A percentile compares a stretch with the other conserved stretches of the same genome.
Evolutionary conservation across 2,888 invertebrate species (phyloP).

Genomic region (Micoletzkya japonica): DNA sequence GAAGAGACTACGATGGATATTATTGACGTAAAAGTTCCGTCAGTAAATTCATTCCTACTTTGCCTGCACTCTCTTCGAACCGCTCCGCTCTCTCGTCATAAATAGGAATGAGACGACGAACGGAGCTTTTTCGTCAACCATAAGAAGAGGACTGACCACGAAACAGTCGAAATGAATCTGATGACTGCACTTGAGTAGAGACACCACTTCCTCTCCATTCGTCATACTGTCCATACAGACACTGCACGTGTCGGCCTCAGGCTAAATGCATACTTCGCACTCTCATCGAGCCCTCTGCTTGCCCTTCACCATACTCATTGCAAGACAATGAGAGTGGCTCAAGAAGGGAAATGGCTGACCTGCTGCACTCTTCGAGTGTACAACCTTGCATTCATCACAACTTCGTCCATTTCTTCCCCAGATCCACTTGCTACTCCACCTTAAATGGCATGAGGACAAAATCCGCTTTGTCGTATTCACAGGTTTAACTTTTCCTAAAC

Average conservation of each 20-base stretch:
- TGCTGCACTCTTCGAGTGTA: not conserved
- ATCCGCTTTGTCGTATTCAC: not conserved
- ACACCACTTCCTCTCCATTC: conserved; percentile 15
- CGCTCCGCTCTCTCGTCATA: no score
- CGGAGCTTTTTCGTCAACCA: no score
- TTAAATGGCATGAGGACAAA: not conserved
- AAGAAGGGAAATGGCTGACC: not conserved
- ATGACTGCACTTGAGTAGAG: conserved; percentile 12
- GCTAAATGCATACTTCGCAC: not conserved
- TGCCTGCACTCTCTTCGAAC: no score
- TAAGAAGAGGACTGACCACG: not conserved
- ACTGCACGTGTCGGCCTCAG: conserved; percentile 7
- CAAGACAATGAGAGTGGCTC: not conserved
- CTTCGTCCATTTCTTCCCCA: not conserved
- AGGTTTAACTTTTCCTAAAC: not conserved
- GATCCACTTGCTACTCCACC: no score
- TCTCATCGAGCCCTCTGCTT: not conserved
- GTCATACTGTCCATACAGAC: conserved; percentile 19
- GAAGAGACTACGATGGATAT: no score
- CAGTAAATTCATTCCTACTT: no score
- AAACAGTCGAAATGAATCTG: conserved; percentile 26
- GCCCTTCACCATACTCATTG: not conserved
- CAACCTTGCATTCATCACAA: not conserved
- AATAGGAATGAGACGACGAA: no score
- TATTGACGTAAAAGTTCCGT: no score